Evolutionary conservation across 2,797 vertebrate genomes (phyloP), one percentile per base, ranked within the genome.

Genomic region (Oreortyx pictus): DNA sequence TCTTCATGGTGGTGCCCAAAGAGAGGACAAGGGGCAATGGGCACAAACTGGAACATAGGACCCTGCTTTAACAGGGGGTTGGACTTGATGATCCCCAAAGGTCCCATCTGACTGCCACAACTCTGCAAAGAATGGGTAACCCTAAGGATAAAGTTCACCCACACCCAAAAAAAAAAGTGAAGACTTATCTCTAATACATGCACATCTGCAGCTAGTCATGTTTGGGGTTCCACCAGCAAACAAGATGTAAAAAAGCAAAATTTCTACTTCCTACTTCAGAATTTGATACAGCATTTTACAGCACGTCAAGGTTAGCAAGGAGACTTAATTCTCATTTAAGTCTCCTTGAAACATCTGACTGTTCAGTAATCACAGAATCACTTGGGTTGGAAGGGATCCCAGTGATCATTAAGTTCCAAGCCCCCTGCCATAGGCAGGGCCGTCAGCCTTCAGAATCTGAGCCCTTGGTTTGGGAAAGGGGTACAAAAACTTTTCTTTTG

Each of bases 121-220:
- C 5, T 56, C 31, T 20, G 31, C n/a, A 1, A 89, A 46, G 67
- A 79, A 86, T 1, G 3, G 35, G 16, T 9, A 84, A 57, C 62
- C 62, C 43, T 31, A 49, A 83, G 78, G 54, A 6, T 7, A 88
- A 15, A 83, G 35, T 17, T 65, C 37, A 52, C 27, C 31, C 35
- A 39, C 13, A 20, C 15, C 18, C 7, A 2, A 0, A 7, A 7
- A 0, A 7, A 7, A 20, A 57, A 22, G 14, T 8, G n/a, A 23
- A 84, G 82, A 20, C 29, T 54, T 1, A 74, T 12, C 25, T 77
- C 41, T 20, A 31, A 44, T 0, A 62, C 13, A 11, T 2, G 37
- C 72, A 50, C 39, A 50, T 7, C 46, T 62, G 33, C 23, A 75
- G 35, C n/a, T 67, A 33, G 6, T 2, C 49, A 25, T 8, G 10